phyloP scores from a whole-genome alignment of 1,140 invertebrate genomes.

The Leguminivora glycinivorella region DNA sequence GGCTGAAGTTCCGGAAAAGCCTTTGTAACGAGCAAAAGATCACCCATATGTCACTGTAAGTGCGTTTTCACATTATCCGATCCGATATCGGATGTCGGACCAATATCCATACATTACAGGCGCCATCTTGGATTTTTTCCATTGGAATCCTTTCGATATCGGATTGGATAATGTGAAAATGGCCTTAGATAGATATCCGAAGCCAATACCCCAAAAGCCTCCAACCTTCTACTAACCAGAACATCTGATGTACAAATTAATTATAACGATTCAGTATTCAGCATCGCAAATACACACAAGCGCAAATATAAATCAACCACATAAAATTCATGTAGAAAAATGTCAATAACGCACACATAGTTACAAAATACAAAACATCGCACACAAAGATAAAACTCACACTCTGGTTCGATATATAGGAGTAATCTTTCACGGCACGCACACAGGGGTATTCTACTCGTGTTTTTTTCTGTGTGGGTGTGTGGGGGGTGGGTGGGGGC shows the following conservation, averaged over 20 bases:
- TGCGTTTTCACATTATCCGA: too few relatives aligned
- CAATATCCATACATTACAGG: too few relatives aligned
- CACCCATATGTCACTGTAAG: too few relatives aligned
- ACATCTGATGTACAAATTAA: slow-evolving; percentile 65
- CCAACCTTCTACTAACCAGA: slow-evolving; percentile 28
- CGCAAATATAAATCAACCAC: slow-evolving; percentile 50
- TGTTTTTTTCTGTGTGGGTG: slow-evolving; percentile 60
- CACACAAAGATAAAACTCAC: slow-evolving; percentile 48
- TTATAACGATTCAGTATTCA: slow-evolving; percentile 62
- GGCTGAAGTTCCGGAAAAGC: too few relatives aligned
- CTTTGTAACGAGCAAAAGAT: too few relatives aligned
- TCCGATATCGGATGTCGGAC: too few relatives aligned
- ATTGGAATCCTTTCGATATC: too few relatives aligned
- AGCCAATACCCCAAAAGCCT: not conserved
- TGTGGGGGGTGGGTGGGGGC: slow-evolving; percentile 43
- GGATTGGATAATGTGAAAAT: too few relatives aligned
- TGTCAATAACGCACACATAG: slow-evolving; percentile 69
- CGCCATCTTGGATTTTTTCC: too few relatives aligned
- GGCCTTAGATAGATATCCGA: not conserved
- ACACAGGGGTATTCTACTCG: slow-evolving; percentile 42
- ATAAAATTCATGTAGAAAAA: slow-evolving; percentile 71
- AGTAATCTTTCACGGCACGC: slow-evolving; percentile 59
- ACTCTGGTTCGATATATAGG: slow-evolving; percentile 50
- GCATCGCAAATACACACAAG: slow-evolving; percentile 51
- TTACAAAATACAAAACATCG: slow-evolving; percentile 53